Evolutionary conservation across 2,888 invertebrate species (phyloP).

Genomic region (Melangyna quadrimaculata): DNA sequence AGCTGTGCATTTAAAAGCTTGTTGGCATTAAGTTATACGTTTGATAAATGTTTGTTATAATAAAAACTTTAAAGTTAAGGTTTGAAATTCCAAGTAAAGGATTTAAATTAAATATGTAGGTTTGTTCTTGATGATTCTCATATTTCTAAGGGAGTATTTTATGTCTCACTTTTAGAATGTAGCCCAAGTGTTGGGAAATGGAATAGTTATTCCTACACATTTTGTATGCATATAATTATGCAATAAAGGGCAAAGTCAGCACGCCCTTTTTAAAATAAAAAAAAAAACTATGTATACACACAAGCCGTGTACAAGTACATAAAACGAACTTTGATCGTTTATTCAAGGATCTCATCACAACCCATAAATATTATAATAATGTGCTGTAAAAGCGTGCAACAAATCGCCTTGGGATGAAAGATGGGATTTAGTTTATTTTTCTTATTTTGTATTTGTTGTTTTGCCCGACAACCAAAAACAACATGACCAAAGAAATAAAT

Average conservation of each 20-base stretch:
- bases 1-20: too few relatives aligned
- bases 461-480: neutral
- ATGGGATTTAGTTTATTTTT: constrained; percentile 1
- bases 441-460: neutral
- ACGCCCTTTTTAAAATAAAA: constrained; percentile 18
- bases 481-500: constrained; percentile 52
- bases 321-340: constrained; percentile 15
- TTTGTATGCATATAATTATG: neutral
- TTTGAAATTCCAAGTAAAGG: too few relatives aligned
- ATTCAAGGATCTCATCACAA: constrained; percentile 62
- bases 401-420: constrained; percentile 59
- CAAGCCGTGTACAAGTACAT: constrained; percentile 20
- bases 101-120: too few relatives aligned
- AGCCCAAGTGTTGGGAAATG: neutral
- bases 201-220: neutral
- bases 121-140: neutral
- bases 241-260: constrained; percentile 30
- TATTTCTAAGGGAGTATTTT: neutral
- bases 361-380: constrained; percentile 69
- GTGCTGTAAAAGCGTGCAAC: constrained; percentile 67
- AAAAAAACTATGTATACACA: constrained; percentile 18
- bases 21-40: too few relatives aligned
- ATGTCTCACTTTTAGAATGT: neutral
- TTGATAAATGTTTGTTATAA: too few relatives aligned
- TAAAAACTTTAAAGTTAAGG: too few relatives aligned